phyloP scores from a whole-genome alignment of 2,888 invertebrate species.

The Syrphus vitripennis region DNA sequence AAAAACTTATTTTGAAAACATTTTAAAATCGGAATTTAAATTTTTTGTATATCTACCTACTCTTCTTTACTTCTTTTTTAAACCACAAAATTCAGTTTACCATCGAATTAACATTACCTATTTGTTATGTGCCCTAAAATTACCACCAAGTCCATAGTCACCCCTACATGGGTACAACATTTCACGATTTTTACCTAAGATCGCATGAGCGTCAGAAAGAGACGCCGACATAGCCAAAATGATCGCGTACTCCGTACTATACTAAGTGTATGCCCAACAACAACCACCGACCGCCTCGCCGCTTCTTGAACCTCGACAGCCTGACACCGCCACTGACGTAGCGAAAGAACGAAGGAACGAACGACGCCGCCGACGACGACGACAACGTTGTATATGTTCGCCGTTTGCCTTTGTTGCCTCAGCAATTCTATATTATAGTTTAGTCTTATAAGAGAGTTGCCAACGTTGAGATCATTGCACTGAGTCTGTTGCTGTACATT shows the following conservation, averaged over 20 bases:
- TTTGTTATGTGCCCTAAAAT: constrained; percentile 52
- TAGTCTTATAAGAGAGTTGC: constrained; percentile 79
- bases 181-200: constrained; percentile 43
- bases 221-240: constrained; percentile 48
- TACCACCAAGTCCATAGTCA: constrained; percentile 41
- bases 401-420: constrained; percentile 74
- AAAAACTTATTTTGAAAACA: no score
- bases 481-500: constrained; percentile 44
- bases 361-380: constrained; percentile 45
- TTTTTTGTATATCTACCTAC: no score
- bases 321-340: constrained; percentile 38
- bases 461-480: constrained; percentile 75
- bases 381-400: background rate
- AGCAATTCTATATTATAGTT: constrained; percentile 76
- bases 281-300: constrained; percentile 48
- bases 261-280: constrained; percentile 44
- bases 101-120: background rate
- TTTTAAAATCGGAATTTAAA: background rate
- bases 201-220: constrained; percentile 47
- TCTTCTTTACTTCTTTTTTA: background rate
- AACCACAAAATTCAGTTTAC: constrained; percentile 4
- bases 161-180: constrained; percentile 54
- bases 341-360: constrained; percentile 52
- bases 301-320: constrained; percentile 35
- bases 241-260: constrained; percentile 40